These are phyloP conservation scores for Spatulosminthurus flaviceps DNA, from an alignment of 2,888 invertebrate species.

Conservation along the genomic window DNA sequence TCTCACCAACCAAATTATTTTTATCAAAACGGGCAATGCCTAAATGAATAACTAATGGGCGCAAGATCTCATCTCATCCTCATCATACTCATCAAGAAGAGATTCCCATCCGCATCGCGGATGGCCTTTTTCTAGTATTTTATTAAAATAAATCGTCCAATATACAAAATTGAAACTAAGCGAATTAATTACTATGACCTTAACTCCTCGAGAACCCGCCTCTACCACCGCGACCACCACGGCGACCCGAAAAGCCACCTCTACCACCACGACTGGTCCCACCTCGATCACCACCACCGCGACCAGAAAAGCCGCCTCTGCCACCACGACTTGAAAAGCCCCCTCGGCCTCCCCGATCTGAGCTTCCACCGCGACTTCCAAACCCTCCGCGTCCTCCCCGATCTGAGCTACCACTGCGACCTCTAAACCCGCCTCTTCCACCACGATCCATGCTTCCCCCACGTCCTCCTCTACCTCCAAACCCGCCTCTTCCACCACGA, in stretches of 20 bases:
- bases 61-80: no score
- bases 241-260: background rate
- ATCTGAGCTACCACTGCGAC: constrained; percentile 19
- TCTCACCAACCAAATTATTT: no score
- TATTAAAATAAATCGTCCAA: background rate
- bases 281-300: background rate
- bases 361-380: constrained; percentile 4
- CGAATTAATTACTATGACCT: background rate
- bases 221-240: constrained; percentile 7
- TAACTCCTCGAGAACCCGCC: background rate
- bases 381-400: background rate
- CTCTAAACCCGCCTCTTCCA: constrained; percentile 11
- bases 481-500: constrained; percentile 10
- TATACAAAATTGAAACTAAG: background rate
- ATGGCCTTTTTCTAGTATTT: background rate
- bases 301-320: constrained; percentile 20
- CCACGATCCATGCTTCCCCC: constrained; percentile 9
- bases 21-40: no score
- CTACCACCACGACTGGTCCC: background rate
- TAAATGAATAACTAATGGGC: no score
- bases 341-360: background rate
- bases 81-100: no score
- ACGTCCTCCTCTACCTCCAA: constrained; percentile 18
- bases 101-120: no score
- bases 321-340: background rate